A percentile compares a stretch with the other conserved stretches of the same genome.
These are phyloP conservation scores for Thecocarcelia acutangulata DNA, from an alignment of 2,888 invertebrate species.

Conservation along the genomic window DNA sequence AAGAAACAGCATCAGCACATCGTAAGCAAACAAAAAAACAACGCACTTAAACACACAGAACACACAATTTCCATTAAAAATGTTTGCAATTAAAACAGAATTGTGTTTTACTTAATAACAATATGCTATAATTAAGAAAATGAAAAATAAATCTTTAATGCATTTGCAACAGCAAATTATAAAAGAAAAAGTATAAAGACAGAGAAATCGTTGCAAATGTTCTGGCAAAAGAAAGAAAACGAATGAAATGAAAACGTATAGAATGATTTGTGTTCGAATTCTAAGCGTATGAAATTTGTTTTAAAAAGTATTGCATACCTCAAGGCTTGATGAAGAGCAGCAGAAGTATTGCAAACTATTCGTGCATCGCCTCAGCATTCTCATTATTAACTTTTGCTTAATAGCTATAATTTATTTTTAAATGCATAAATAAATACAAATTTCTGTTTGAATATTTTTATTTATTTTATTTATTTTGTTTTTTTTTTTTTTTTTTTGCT, in stretches of 20 bases:
- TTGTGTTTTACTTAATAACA: slow-evolving; percentile 24
- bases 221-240: no score
- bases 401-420: slow-evolving; percentile 22
- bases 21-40: no score
- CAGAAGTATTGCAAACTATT: neutral
- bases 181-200: neutral
- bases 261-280: neutral
- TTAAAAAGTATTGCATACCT: slow-evolving; percentile 10
- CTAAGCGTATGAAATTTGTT: neutral
- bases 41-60: neutral
- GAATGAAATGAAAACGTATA: neutral
- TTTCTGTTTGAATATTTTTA: neutral
- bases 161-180: slow-evolving; percentile 8
- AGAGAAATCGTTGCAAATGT: no score
- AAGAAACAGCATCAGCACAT: neutral
- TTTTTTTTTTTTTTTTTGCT: neutral
- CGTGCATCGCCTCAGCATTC: neutral
- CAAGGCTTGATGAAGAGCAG: neutral
- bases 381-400: slow-evolving; percentile 16
- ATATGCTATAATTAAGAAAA: slow-evolving; percentile 34
- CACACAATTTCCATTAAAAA: slow-evolving; percentile 25
- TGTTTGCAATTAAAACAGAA: slow-evolving; percentile 46
- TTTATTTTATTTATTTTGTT: neutral
- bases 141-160: slow-evolving; percentile 11
- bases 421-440: neutral